phyloP scores from a whole-genome alignment of 2,888 invertebrate species.

The Altica lythri region DNA sequence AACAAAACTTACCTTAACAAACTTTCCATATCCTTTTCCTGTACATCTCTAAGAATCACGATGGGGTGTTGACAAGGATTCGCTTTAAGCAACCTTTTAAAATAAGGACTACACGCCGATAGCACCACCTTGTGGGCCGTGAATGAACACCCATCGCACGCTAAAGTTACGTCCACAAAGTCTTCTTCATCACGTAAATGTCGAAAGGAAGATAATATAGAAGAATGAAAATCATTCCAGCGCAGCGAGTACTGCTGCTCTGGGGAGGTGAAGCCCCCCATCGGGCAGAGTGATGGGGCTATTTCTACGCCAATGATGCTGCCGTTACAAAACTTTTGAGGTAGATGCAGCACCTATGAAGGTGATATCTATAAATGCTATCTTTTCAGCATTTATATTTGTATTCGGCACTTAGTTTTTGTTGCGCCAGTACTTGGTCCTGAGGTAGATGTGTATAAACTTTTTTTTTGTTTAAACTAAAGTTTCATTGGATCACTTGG shows the following conservation, averaged over 20 bases:
- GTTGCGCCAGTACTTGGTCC: not conserved
- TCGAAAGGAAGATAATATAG: conserved; percentile 87
- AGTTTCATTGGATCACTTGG: too few relatives aligned
- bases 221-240: conserved; percentile 94
- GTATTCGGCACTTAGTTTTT: conserved; percentile 4
- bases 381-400: conserved; percentile 35
- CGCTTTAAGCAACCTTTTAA: conserved; percentile 83
- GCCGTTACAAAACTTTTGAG: conserved; percentile 44
- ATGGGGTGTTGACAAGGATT: conserved; percentile 92
- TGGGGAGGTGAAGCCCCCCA: conserved; percentile 64
- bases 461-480: too few relatives aligned
- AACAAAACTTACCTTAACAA: conserved; percentile 68
- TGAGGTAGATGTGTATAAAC: conserved; percentile 3
- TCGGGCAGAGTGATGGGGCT: conserved; percentile 59
- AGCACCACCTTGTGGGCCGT: conserved; percentile 89
- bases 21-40: conserved; percentile 84
- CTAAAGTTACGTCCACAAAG: conserved; percentile 91
- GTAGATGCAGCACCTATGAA: conserved; percentile 14
- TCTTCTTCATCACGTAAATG: conserved; percentile 88
- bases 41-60: conserved; percentile 83
- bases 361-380: conserved; percentile 33
- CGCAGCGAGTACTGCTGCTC: conserved; percentile 91
- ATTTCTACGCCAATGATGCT: conserved; percentile 58
- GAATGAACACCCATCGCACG: conserved; percentile 87
- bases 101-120: conserved; percentile 92